Percentiles rank a stretch among this genome's conserved stretches.
These are phyloP conservation scores for Plecotus auritus DNA, from an alignment of 2,113 vertebrate genomes.

Conservation along the genomic window DNA sequence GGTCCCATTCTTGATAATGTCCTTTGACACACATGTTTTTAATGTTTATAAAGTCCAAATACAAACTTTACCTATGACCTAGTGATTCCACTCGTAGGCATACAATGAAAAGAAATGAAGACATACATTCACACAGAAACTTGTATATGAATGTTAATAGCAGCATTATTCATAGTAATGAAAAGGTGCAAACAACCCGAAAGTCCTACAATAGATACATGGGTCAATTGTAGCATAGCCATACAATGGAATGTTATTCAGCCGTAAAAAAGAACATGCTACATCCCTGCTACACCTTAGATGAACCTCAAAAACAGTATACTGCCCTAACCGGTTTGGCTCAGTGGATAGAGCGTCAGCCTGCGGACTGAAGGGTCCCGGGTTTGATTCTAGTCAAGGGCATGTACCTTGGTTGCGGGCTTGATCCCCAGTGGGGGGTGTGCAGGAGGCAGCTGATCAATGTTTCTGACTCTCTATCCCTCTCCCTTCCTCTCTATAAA, in stretches of 20 bases:
- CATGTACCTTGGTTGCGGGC: too few relatives aligned
- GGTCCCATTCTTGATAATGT: background rate
- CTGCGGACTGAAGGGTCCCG: too few relatives aligned
- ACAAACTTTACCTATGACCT: background rate
- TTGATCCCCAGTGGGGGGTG: too few relatives aligned
- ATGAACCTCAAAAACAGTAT: background rate
- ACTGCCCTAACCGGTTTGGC: too few relatives aligned
- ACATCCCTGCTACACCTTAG: background rate
- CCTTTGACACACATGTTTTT: background rate
- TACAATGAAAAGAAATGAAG: background rate
- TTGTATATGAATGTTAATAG: background rate
- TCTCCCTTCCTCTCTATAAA: too few relatives aligned
- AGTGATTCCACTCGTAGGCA: background rate
- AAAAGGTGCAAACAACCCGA: background rate
- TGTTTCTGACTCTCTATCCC: too few relatives aligned
- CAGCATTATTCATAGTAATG: background rate
- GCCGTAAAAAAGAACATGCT: background rate
- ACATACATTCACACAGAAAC: background rate
- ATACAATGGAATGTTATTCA: background rate
- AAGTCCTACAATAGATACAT: background rate
- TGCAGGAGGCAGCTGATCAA: too few relatives aligned
- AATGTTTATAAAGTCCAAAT: background rate
- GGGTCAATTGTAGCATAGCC: background rate
- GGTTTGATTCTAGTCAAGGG: too few relatives aligned
- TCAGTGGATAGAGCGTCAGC: too few relatives aligned